Evolutionary conservation across 2,797 vertebrate species (phyloP), one percentile per base, ranked within the genome.

Genomic region (Syncerus caffer): DNA sequence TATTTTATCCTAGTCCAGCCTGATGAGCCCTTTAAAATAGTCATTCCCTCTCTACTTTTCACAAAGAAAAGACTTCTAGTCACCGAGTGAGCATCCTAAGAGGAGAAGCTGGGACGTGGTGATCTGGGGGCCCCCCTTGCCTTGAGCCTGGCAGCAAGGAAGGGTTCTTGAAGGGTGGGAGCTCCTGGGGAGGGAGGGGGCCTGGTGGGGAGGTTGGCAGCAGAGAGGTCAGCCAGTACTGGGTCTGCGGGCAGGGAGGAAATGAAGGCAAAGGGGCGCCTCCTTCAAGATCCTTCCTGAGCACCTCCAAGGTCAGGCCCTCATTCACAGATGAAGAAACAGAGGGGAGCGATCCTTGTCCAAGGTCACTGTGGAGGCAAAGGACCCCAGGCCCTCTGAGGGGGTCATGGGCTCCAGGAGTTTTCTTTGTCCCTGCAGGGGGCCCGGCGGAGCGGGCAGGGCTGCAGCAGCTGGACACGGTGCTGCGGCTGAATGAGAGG

Each of bases 371-470:
- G 12, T 55, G 29, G 76, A 55, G 93, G 85, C 71, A n/a, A 67
- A 92, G 42, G 45, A 58, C n/a, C 92, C 31, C 45, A 19, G 95
- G 83, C 38, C 47, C 3, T 71, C 38, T 64, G 76, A 78, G 42
- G 2, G 2, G 29, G n/a, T 51, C 7, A 12, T 50, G 58, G 67
- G 60, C 74, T 58, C 84, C 51, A 25, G 51, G 47, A 42, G 45
- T 76, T 90, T 45, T 90, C 87, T 93, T 92, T 97, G 87, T 96
- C 17, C 2, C 1, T 31, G 19, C 96, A 99, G 99, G 99, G 80
- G 99, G 99, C 93, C 99, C 99, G 5, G 99, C 99, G 2, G 99
- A 99, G 97, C 99, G 98, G 98, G 99, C 99, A 2, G 99, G 99
- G 50, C 98, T 99, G 92, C 99, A 99, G 98, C 99, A 99, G 76